Evolutionary conservation across 2,888 invertebrate genomes (phyloP).

Genomic region (Drosophila phalerata): DNA sequence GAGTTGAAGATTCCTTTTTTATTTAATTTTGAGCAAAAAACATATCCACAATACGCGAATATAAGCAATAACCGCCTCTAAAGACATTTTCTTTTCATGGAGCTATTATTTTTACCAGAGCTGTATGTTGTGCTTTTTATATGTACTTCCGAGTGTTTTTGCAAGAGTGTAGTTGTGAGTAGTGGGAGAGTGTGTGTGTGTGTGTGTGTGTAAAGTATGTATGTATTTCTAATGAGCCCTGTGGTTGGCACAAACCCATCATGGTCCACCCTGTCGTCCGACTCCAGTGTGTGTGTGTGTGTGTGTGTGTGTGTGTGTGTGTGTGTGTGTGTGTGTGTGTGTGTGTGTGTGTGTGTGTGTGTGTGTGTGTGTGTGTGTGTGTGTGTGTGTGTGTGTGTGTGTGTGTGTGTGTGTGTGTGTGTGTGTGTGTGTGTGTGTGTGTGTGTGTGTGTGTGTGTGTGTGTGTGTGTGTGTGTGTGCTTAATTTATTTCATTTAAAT

Average conservation of each 20-base stretch:
- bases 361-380: conserved; percentile 1
- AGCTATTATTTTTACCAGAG: too few species aligned
- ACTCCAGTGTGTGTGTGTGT: not conserved
- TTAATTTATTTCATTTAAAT: conserved; percentile 76
- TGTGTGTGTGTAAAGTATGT: not conserved
- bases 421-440: not conserved
- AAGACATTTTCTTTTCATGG: too few species aligned
- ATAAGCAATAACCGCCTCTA: too few species aligned
- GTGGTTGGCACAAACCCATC: conserved; percentile 37
- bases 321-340: conserved; percentile 6
- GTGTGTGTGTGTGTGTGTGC: conserved; percentile 1
- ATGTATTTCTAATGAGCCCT: conserved; percentile 76
- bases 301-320: conserved; percentile 4
- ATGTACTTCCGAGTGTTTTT: not conserved
- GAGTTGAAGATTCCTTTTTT: too few species aligned
- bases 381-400: conserved; percentile 5
- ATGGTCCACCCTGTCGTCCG: not conserved
- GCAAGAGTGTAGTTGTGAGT: not conserved
- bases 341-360: conserved; percentile 1
- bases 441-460: not conserved
- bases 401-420: not conserved
- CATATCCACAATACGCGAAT: too few species aligned
- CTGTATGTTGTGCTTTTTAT: not conserved
- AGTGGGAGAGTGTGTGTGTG: conserved; percentile 12
- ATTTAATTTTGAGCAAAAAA: too few species aligned